phyloP scores from a whole-genome alignment of 2,797 vertebrate species.

The Hybognathus amarus region DNA sequence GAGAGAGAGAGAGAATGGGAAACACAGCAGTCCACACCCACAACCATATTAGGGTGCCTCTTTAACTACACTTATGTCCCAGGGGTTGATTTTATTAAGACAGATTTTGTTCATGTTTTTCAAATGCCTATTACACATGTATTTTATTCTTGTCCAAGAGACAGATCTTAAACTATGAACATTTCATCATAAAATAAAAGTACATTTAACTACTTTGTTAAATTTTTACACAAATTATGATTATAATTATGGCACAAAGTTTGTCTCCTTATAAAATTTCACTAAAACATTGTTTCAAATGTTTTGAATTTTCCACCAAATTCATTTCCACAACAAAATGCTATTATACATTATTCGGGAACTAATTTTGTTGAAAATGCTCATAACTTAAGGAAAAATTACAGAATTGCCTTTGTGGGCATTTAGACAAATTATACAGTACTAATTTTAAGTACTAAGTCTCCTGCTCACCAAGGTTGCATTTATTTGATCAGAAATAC shows the following conservation, averaged over 20 bases:
- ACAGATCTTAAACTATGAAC: not conserved
- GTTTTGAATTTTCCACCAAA: too few species aligned
- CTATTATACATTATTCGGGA: too few species aligned
- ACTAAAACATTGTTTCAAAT: too few species aligned
- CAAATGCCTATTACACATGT: not conserved
- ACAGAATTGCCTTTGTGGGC: too few species aligned
- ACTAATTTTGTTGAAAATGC: too few species aligned
- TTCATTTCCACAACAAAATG: too few species aligned
- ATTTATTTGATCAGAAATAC: too few species aligned
- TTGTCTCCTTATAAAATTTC: too few species aligned
- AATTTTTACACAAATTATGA: not conserved
- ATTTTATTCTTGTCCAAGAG: not conserved
- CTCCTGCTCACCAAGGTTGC: too few species aligned
- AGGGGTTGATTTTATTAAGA: conserved; percentile 1
- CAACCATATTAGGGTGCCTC: not conserved
- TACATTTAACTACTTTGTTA: not conserved
- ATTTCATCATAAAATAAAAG: not conserved
- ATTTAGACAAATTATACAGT: not conserved
- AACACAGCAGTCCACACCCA: not conserved
- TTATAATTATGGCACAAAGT: not conserved
- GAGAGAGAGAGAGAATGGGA: conserved; percentile 19
- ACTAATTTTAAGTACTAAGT: too few species aligned
- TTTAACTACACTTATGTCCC: conserved; percentile 16
- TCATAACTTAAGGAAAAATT: too few species aligned
- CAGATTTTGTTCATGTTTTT: not conserved